Base-by-base conservation (phyloP, 1,140 invertebrate genomes). In the Drosophila varians region DNA sequence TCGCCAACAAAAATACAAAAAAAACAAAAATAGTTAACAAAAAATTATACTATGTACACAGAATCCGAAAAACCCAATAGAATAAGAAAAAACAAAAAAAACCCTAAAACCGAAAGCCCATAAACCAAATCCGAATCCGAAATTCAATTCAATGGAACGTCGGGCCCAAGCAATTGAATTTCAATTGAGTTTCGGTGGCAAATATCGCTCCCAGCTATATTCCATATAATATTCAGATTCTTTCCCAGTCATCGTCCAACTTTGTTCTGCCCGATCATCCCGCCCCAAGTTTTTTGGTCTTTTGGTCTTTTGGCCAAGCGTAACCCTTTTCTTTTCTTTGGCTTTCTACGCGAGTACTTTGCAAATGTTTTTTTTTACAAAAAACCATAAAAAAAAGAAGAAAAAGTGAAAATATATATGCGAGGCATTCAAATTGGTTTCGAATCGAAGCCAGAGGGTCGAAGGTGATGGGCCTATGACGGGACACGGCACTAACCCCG, bases 151-250 rank as follows among this genome's bases (percentile, higher is more conserved):
- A 21, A 21, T 21, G 21, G 21, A 21, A 21, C 21, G 21, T 21
- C n/a, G n/a, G n/a, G 9, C n/a, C 34, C 11, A 14, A 12, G 36
- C 36, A 38, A 64, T 64, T 58, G 60, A 64, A 36, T 61, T 87
- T 77, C 55, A 86, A 87, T 82, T 82, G 47, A 66, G 64, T 60
- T 68, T 61, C 16, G 23, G 34, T 54, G 47, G 38, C 40, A 61
- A 36, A 68, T 64, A 78, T 49, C 73, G 82, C 82, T 80, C 75
- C 58, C 76, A 86, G 78, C 78, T 83, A 83, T 83, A 62, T 74
- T 55, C 46, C 19, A 58, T 66, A 51, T 42, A 48, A 36, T 38
- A 34, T 46, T 69, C 7, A 40, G 46, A 57, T 84, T 84, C 79
- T 68, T 31, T 72, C 71, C 57, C 40, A 66, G 49, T 72, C 70